These are phyloP conservation scores for Zhuqinia jingwanae DNA, from an alignment of 2,888 invertebrate genomes.

Conservation along the genomic window DNA sequence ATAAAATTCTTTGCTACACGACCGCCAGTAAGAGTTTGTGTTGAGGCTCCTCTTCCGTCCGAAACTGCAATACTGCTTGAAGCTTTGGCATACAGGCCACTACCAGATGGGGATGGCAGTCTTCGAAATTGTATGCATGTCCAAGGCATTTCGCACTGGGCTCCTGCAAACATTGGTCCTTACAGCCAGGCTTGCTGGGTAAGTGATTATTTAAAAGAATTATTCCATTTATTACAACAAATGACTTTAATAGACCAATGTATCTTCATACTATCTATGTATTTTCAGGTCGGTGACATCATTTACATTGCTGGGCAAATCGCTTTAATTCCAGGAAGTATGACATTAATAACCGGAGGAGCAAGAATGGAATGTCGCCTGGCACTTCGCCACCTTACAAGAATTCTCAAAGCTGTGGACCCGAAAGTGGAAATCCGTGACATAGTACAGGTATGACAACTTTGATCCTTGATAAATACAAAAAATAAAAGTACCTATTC, in stretches of 20 bases:
- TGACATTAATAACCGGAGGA: constrained; percentile 89
- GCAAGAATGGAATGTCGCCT: constrained; percentile 91
- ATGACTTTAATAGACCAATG: too few species aligned
- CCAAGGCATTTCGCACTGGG: constrained; percentile 98
- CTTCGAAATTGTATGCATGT: constrained; percentile 93
- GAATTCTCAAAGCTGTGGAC: constrained; percentile 91
- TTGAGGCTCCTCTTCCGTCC: constrained; percentile 88
- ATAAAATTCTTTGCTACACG: constrained; percentile 87
- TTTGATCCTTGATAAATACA: background rate
- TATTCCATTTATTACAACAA: too few species aligned
- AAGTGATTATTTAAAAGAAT: too few species aligned
- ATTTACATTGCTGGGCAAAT: constrained; percentile 96
- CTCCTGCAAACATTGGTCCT: constrained; percentile 98
- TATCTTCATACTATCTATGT: background rate
- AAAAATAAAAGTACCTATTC: too few species aligned
- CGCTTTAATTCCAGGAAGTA: constrained; percentile 91
- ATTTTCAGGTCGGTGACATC: constrained; percentile 87
- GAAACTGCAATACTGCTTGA: constrained; percentile 89
- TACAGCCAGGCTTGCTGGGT: constrained; percentile 96
- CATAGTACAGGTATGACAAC: constrained; percentile 86
- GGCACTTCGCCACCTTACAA: constrained; percentile 90
- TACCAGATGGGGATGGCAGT: constrained; percentile 73
- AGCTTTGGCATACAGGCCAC: constrained; percentile 85
- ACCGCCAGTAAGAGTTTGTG: constrained; percentile 91
- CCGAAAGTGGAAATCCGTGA: constrained; percentile 89